Percentiles rank a stretch among this genome's conserved stretches.
phyloP scores from a whole-genome alignment of 1,140 invertebrate species.

The Pararge aegeria region DNA sequence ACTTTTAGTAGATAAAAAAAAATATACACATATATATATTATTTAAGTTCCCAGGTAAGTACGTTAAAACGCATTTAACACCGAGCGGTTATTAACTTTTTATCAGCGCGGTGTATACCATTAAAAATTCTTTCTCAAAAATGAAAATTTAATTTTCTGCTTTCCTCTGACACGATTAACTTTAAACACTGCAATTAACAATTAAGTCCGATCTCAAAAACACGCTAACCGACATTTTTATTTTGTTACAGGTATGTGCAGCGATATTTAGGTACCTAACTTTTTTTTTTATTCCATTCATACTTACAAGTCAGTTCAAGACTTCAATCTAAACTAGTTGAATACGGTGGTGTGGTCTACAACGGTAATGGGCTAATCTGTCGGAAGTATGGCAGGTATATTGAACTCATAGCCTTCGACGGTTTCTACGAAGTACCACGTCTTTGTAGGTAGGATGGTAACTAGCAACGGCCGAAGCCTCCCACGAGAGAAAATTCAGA shows the following conservation, averaged over 20 bases:
- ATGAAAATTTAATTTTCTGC: background rate
- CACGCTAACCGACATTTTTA: background rate
- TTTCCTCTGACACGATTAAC: background rate
- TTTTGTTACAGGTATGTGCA: constrained; percentile 15
- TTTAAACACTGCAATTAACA: constrained; percentile 3
- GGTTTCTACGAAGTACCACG: too few relatives aligned
- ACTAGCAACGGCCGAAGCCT: too few relatives aligned
- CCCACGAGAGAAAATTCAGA: too few relatives aligned
- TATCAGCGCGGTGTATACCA: background rate
- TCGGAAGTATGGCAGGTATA: too few relatives aligned
- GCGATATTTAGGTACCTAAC: background rate
- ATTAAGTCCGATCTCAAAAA: background rate
- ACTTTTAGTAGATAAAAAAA: too few relatives aligned
- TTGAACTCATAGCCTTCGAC: too few relatives aligned
- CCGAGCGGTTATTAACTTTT: background rate
- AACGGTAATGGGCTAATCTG: too few relatives aligned
- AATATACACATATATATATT: too few relatives aligned
- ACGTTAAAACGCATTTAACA: background rate
- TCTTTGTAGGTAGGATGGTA: too few relatives aligned
- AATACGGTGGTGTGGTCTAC: too few relatives aligned
- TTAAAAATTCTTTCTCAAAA: constrained; percentile 4
- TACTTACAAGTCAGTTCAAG: too few relatives aligned
- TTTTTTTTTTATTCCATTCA: background rate
- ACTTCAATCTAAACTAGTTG: too few relatives aligned
- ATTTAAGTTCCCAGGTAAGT: background rate